Evolutionary conservation across 1,140 invertebrate genomes (phyloP).

Genomic region (Drosophila leontia): DNA sequence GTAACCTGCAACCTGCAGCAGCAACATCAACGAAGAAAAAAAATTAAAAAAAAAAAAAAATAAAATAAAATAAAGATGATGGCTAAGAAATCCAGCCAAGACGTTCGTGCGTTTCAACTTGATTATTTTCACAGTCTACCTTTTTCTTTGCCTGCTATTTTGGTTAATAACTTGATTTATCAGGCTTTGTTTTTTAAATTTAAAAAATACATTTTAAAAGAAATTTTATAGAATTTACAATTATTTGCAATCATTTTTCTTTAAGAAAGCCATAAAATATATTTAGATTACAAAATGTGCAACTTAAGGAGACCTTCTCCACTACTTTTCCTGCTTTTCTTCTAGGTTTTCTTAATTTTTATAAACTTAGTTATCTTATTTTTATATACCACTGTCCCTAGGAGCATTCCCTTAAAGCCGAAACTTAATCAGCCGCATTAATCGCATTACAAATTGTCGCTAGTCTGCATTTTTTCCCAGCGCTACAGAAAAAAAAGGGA

Average conservation of each 20-base stretch:
- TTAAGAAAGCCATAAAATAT: not conserved
- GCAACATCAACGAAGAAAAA: not conserved
- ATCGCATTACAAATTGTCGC: slow-evolving; percentile 79
- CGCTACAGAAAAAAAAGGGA: not conserved
- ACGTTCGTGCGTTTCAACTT: slow-evolving; percentile 58
- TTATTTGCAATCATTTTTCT: not conserved
- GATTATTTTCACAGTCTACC: not conserved
- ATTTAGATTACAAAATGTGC: no score
- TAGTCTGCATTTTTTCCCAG: slow-evolving; percentile 63
- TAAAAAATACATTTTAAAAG: not conserved
- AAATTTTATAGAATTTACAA: not conserved
- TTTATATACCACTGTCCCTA: slow-evolving; percentile 5
- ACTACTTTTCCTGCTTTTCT: no score
- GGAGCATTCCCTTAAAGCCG: slow-evolving; percentile 29
- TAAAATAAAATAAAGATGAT: slow-evolving; percentile 4
- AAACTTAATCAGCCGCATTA: slow-evolving; percentile 76
- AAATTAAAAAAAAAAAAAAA: not conserved
- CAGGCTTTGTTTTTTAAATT: not conserved
- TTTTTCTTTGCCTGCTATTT: slow-evolving; percentile 10
- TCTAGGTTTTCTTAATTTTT: not conserved
- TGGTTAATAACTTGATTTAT: not conserved
- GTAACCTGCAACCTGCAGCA: not conserved
- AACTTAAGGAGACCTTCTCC: not conserved
- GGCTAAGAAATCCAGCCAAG: slow-evolving; percentile 13
- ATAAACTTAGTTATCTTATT: not conserved